Base-by-base conservation (phyloP, 2,888 invertebrate species). In the Tenthredo amoena region DNA sequence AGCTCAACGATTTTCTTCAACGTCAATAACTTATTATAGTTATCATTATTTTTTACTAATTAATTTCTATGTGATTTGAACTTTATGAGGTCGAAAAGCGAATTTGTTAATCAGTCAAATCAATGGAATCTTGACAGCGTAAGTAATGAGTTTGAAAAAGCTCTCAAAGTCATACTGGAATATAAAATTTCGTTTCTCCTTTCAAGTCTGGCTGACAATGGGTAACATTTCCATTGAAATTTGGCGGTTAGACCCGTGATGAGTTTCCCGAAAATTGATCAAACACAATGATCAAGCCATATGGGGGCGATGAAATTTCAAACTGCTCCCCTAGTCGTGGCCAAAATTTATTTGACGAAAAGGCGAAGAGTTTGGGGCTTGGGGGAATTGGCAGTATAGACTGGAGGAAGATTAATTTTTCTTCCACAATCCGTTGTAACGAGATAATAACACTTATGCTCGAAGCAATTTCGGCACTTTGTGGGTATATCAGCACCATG, bases 381-480 rank as follows among this genome's bases (percentile, higher is more conserved):
- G 6, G 7, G n/a, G 7, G n/a, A 55, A n/a, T 55, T 6, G n/a
- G n/a, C 55, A n/a, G 6, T n/a, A 55, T 47, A 6, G 55, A 18
- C 10, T 7, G 18, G n/a, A 55, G 12, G 12, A n/a, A 55, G 26
- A 62, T 26, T 62, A 26, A 62, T 55, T 55, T n/a, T 55, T n/a
- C 7, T 0, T n/a, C 18, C 26, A 62, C 10, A 26, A 62, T 62
- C 26, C 62, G 62, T 26, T 26, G 10, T 26, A 26, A 62, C 21
- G 62, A 26, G 62, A 62, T 62, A 12, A 62, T 62, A 62, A 62
- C 62, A 26, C 62, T 62, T 62, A n/a, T 55, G 26, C 62, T 62
- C 26, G 26, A 12, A 62, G 3, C 62, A 62, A 62, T 62, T 62
- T 62, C 26, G 26, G 5, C 6, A 10, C 62, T 2, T 62, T 62